These are phyloP conservation scores for Drosophila aff. DNA, from an alignment of 1,140 invertebrate genomes.

Conservation along the genomic window DNA sequence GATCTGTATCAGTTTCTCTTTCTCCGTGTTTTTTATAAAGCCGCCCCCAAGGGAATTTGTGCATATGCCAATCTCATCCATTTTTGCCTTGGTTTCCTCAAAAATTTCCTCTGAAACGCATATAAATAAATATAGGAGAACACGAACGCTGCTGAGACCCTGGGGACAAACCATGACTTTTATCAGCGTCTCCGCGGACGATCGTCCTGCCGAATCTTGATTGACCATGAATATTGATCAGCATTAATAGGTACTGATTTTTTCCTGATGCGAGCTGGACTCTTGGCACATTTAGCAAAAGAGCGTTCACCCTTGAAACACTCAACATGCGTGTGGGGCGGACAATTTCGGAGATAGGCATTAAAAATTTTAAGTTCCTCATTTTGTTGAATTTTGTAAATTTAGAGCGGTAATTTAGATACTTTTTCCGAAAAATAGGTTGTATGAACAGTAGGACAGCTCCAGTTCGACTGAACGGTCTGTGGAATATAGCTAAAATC, in stretches of 20 bases:
- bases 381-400: background rate
- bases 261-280: conserved; percentile 12
- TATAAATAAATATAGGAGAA: background rate
- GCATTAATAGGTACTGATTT: conserved; percentile 19
- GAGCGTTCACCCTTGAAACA: conserved; percentile 13
- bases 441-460: conserved; percentile 1
- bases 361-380: conserved; percentile 15
- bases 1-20: conserved; percentile 2
- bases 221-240: conserved; percentile 21
- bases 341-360: conserved; percentile 6
- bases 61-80: conserved; percentile 30
- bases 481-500: background rate
- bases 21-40: conserved; percentile 21
- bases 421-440: conserved; percentile 10
- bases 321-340: background rate
- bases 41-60: conserved; percentile 18
- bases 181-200: background rate
- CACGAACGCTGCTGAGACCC: too few species aligned
- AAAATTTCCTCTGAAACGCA: conserved; percentile 17
- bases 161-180: conserved; percentile 12
- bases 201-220: conserved; percentile 23
- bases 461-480: conserved; percentile 5
- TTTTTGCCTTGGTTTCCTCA: background rate
- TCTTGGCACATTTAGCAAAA: conserved; percentile 28
- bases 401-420: conserved; percentile 9